Conservation (phyloP, 2,113 vertebrate genomes). For the Mesoclemmys tuberculata region DNA sequence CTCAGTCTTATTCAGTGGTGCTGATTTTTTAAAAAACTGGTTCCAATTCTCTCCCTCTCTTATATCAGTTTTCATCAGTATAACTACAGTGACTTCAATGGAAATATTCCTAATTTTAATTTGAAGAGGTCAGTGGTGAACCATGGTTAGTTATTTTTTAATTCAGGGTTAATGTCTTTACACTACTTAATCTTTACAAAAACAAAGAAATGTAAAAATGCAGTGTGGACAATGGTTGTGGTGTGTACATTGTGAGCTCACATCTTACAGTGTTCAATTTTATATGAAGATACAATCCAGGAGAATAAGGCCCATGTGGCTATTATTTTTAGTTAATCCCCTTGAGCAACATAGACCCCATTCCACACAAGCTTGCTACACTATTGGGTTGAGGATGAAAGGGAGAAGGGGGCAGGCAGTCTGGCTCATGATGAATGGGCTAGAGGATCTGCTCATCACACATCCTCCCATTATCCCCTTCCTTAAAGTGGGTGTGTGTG, state of each 20-base stretch:
- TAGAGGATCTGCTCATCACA: not conserved
- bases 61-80: not conserved
- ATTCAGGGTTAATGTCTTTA: not conserved
- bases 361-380: not conserved
- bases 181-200: not conserved
- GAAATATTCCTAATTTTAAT: not conserved
- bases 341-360: not conserved
- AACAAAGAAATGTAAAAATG: not conserved
- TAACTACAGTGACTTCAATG: not conserved
- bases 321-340: fast-evolving
- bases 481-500: not conserved
- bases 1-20: not conserved
- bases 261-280: not conserved
- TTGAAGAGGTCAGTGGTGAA: not conserved
- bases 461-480: not conserved
- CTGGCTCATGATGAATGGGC: not conserved
- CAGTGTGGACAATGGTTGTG: not conserved
- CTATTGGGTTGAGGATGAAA: not conserved
- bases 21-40: not conserved
- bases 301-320: not conserved
- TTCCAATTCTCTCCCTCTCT: not conserved
- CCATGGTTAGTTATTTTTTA: not conserved
- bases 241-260: fast-evolving
- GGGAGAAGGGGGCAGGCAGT: fast-evolving
- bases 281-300: not conserved